Percentiles rank a stretch among this genome's conserved stretches.
Evolutionary conservation across 2,888 invertebrate species (phyloP).

Genomic region (Uropetala carovei): DNA sequence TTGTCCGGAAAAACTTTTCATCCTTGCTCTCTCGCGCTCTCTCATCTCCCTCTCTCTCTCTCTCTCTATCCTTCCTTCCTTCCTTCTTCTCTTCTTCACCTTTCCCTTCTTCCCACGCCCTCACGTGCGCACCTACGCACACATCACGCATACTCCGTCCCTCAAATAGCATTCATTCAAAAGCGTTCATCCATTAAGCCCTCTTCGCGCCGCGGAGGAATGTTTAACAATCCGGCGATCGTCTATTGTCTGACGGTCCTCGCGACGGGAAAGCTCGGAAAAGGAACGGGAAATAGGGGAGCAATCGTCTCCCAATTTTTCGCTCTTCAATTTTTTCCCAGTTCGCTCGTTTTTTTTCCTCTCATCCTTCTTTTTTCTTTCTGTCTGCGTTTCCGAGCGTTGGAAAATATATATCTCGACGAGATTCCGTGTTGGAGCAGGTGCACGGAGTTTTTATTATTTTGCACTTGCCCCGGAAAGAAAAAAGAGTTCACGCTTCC

Average conservation of each 20-base stretch:
- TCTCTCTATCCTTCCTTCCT: not conserved
- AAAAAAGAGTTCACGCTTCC: not conserved
- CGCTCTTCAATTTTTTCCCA: not conserved
- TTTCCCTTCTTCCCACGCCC: not conserved
- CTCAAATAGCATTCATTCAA: not conserved
- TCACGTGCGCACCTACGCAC: not conserved
- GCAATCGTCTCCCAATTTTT: not conserved
- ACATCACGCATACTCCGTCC: constrained; percentile 34
- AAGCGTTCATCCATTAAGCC: not conserved
- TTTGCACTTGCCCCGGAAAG: not conserved
- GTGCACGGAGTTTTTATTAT: not conserved
- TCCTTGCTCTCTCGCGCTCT: constrained; percentile 67
- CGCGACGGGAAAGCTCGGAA: not conserved
- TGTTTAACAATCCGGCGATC: not conserved
- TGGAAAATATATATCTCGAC: not conserved
- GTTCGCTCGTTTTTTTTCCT: not conserved
- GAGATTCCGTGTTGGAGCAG: not conserved
- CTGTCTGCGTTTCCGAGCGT: not conserved
- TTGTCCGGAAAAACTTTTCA: constrained; percentile 71
- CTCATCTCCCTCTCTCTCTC: constrained; percentile 54
- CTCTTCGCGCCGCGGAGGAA: not conserved
- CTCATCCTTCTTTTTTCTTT: not conserved
- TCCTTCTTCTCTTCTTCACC: not conserved
- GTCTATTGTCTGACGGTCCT: not conserved
- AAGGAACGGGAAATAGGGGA: not conserved